Base-by-base conservation (phyloP, 2,888 invertebrate species). In the Nemoura dubitans region DNA sequence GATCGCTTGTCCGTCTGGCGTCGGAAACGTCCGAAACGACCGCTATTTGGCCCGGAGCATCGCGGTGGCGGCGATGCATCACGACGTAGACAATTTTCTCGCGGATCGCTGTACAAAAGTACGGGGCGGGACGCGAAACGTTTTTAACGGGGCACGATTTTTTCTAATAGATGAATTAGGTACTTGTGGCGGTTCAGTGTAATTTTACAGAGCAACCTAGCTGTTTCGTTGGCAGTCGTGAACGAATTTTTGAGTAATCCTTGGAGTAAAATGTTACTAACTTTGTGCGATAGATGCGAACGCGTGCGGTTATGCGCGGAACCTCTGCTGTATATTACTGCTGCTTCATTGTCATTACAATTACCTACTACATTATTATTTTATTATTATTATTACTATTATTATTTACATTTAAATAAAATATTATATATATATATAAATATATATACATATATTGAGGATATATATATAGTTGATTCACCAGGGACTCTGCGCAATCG, bases 101-200 rank as follows among this genome's bases (percentile, higher is more conserved):
- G 59, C 59, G 16, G 59, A 21, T 10, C 59, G 59, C 59, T 14
- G 59, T 59, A n/a, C n/a, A n/a, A n/a, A 21, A 59, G 14, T 59
- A 7, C 59, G 36, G 36, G 36, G 10, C 2, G 59, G 21, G 16
- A 59, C 3, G 59, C 59, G 59, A 59, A 1, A 59, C 36, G 59
- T 59, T 59, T 59, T n/a, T 59, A 21, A 21, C 10, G 85, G 86
- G 87, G 87, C 87, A 87, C 87, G 85, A 86, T 87, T 87, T 87
- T 59, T 87, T 87, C 86, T 87, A 84, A 85, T 87, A 87, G 87
- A 29, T 87, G 87, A 87, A 86, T 59, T 87, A 87, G 86, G 77
- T 86, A 76, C 76, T 87, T 87, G 87, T 87, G 87, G 87, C 77
- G 87, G 86, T 87, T 87, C 81, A 77, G 87, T 87, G 87, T 87